A percentile compares a stretch with the other conserved stretches of the same genome.
These are phyloP conservation scores for Mythimna pallens DNA, from an alignment of 2,888 invertebrate genomes.

Conservation along the genomic window DNA sequence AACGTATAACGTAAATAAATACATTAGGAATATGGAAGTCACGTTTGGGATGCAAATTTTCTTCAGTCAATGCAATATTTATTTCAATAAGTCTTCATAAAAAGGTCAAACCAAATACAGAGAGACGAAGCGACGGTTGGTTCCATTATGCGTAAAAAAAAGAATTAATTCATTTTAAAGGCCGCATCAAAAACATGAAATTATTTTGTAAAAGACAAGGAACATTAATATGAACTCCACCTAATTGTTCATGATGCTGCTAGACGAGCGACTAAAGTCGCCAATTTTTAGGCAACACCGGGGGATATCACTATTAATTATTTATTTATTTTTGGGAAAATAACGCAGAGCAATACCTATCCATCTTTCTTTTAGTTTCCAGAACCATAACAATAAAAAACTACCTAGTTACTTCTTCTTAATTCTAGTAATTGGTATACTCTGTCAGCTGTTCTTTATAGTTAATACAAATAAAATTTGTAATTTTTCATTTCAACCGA, in stretches of 20 bases:
- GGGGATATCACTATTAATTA: not conserved
- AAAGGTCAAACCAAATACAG: constrained; percentile 11
- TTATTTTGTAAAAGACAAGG: constrained; percentile 15
- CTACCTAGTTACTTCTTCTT: no score
- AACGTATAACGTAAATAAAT: no score
- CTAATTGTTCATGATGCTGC: not conserved
- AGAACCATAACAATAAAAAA: no score
- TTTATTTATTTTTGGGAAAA: not conserved
- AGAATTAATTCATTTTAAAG: constrained; percentile 14
- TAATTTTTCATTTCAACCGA: no score
- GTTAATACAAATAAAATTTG: no score
- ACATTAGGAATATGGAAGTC: no score
- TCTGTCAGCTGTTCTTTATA: not conserved
- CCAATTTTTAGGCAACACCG: not conserved
- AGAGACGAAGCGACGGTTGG: constrained; percentile 14
- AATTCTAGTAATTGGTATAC: no score
- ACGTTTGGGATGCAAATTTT: no score
- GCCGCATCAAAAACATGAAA: constrained; percentile 8
- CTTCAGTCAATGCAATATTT: not conserved
- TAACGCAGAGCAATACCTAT: not conserved
- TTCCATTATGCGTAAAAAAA: constrained; percentile 25
- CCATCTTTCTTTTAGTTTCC: no score
- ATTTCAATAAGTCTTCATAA: constrained; percentile 1
- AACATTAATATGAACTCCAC: constrained; percentile 13
- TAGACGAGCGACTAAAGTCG: not conserved